phyloP scores from a whole-genome alignment of 2,113 vertebrate genomes.

The Microtus montanus region DNA sequence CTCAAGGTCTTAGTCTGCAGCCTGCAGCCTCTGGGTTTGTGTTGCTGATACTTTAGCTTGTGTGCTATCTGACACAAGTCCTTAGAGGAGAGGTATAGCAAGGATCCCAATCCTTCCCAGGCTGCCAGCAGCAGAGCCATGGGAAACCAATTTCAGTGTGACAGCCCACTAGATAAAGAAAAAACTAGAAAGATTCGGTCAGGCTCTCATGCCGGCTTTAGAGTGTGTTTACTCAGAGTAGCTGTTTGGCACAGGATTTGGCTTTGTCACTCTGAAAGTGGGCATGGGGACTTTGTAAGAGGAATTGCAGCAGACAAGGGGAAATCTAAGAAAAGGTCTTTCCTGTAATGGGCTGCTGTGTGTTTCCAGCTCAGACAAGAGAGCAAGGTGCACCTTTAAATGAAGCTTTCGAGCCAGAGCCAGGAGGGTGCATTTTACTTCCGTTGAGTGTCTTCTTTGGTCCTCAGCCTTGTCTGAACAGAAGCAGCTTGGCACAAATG shows the following conservation, averaged over 20 bases:
- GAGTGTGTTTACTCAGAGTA: constrained; percentile 40
- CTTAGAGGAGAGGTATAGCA: constrained; percentile 43
- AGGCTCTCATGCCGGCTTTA: neutral
- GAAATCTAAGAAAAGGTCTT: constrained; percentile 36
- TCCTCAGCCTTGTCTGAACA: constrained; percentile 32
- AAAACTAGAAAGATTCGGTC: constrained; percentile 45
- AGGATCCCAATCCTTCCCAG: constrained; percentile 52
- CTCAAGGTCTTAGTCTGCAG: neutral
- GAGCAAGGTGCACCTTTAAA: constrained; percentile 22
- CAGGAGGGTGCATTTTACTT: neutral
- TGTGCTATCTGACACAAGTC: constrained; percentile 8
- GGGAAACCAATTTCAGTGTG: constrained; percentile 47
- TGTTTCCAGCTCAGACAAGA: neutral
- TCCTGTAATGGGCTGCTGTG: neutral
- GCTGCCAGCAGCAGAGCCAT: constrained; percentile 23
- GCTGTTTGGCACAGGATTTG: constrained; percentile 30
- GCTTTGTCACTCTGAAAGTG: constrained; percentile 52
- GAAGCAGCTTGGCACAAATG: constrained; percentile 32
- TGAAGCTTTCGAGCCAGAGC: neutral
- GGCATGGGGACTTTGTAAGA: neutral
- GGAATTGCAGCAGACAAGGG: neutral
- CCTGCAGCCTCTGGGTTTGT: constrained; percentile 2
- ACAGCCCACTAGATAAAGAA: constrained; percentile 55
- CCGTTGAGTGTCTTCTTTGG: neutral
- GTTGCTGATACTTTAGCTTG: constrained; percentile 19